Conservation (phyloP, 2,113 vertebrate species). For the Cavia porcellus region DNA sequence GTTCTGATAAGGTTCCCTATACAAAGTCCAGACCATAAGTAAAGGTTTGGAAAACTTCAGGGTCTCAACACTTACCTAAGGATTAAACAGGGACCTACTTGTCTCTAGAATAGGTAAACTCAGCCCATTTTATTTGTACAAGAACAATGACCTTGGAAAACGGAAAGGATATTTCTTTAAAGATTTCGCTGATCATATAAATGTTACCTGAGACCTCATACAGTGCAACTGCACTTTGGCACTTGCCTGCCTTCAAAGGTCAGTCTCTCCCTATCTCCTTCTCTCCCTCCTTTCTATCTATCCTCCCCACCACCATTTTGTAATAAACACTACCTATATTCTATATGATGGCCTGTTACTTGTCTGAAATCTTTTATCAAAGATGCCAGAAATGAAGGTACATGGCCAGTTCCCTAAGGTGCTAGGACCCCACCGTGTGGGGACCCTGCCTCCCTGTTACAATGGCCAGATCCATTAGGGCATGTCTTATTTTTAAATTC, state of each 20-base stretch:
- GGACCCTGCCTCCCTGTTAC: not conserved
- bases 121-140: not conserved
- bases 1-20: not conserved
- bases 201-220: not conserved
- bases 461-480: not conserved
- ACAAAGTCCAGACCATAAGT: not conserved
- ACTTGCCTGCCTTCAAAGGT: not conserved
- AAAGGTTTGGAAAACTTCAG: not conserved
- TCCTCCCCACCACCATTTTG: not conserved
- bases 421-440: not conserved
- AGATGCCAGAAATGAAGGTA: not conserved
- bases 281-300: not conserved
- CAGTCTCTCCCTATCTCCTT: not conserved
- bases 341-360: not conserved
- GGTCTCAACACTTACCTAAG: not conserved
- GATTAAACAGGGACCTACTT: not conserved
- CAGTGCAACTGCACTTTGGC: not conserved
- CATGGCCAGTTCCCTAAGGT: not conserved
- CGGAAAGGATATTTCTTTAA: not conserved
- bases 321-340: not conserved
- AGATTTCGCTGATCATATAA: not conserved
- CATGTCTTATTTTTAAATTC: slow-evolving; percentile 72
- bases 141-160: not conserved
- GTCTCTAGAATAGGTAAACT: not conserved
- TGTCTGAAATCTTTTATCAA: not conserved